phyloP scores from a whole-genome alignment of 2,113 vertebrate species.

The Lucifuga dentata region DNA sequence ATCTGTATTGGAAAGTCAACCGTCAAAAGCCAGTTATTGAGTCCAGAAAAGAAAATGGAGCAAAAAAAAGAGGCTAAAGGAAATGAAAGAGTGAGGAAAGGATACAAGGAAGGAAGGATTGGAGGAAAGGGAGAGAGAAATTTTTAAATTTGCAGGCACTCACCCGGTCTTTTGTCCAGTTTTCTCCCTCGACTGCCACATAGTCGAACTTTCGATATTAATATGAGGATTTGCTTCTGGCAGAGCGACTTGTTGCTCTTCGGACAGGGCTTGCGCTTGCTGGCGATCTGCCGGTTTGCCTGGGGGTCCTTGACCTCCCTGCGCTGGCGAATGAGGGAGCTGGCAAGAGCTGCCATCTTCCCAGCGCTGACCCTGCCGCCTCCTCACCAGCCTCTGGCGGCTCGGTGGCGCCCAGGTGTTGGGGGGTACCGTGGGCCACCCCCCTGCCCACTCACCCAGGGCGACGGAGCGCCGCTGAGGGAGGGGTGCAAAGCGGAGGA shows the following conservation, averaged over 20 bases:
- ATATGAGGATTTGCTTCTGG: slow-evolving; percentile 91
- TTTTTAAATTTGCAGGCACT: slow-evolving; percentile 57
- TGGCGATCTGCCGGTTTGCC: slow-evolving; percentile 86
- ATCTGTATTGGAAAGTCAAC: slow-evolving; percentile 61
- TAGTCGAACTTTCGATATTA: slow-evolving; percentile 92
- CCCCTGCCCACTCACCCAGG: slow-evolving; percentile 77
- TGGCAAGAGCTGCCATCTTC: slow-evolving; percentile 91
- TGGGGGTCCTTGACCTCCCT: slow-evolving; percentile 90
- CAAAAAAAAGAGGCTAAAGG: slow-evolving; percentile 9
- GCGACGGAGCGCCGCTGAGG: slow-evolving; percentile 64
- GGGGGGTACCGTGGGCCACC: slow-evolving; percentile 79
- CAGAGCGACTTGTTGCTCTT: slow-evolving; percentile 93
- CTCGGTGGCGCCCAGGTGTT: slow-evolving; percentile 72
- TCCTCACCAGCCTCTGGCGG: slow-evolving; percentile 68
- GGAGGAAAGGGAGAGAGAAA: neutral
- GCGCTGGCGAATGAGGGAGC: slow-evolving; percentile 90
- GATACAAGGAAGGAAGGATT: neutral
- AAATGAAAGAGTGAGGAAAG: neutral
- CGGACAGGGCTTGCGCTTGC: slow-evolving; percentile 89
- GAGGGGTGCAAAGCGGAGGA: slow-evolving; percentile 50
- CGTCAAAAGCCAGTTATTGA: slow-evolving; percentile 55
- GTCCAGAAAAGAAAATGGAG: slow-evolving; percentile 19
- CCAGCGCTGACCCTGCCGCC: slow-evolving; percentile 64
- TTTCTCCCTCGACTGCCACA: slow-evolving; percentile 87
- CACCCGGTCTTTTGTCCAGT: slow-evolving; percentile 87